Evolutionary conservation across 2,888 invertebrate species (phyloP), one percentile per base, ranked within the genome.

Genomic region (Agrotis puta): DNA sequence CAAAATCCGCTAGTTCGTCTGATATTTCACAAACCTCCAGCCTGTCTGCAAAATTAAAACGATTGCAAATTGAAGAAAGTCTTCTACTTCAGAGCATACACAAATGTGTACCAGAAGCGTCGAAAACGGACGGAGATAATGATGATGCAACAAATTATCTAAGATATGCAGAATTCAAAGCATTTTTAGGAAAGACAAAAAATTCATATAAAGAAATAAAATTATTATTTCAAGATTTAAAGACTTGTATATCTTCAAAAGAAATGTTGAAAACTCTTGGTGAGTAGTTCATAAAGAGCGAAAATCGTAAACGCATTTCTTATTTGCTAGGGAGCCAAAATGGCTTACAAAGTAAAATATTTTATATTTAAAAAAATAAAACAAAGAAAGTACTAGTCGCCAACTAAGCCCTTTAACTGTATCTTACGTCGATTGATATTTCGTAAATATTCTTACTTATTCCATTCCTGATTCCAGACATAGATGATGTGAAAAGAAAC

Each of bases 21-120:
- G 59, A 69, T 48, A 14, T 47, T 11, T 53, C 58, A 24, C 72
- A 70, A 61, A 73, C 76, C 24, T 66, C 75, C 50, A 87, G 79
- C 79, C 69, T 89, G 11, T 51, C 79, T 20, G 91, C 92, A 14
- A 93, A 91, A 85, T 65, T 94, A 62, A 89, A 92, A 81, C 87
- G 94, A 76, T 82, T 95, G 50, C 93, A 93, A 90, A 94, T 95
- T 78, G 94, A 95, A 84, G 95, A 95, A 90, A 88, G 85, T 77
- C 73, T 94, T 63, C 82, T 94, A 24, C 53, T 86, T 39, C 90
- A 92, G 71, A 85, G 66, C 59, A 58, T 73, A 27, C 76, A 79
- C 53, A 74, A 76, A 69, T 72, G 79, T 70, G 45, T 54, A n/a
- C 24, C 67, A 3, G 61, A 64, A 22, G 22, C 11, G 3, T 50